Evolutionary conservation across 2,113 vertebrate species (phyloP).

Genomic region (Dipodomys ordii): DNA sequence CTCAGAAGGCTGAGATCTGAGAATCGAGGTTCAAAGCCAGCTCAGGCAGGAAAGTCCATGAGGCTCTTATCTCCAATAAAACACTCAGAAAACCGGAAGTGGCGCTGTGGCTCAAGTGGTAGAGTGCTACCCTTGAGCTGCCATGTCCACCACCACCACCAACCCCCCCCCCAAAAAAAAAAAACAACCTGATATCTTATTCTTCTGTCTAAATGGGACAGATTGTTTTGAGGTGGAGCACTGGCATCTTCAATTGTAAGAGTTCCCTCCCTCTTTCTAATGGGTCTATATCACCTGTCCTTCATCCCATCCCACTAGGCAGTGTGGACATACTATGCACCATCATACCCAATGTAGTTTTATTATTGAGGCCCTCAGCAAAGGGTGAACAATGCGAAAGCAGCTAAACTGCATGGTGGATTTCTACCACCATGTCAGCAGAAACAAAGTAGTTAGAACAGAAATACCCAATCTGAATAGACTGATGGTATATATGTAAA

Average conservation of each 20-base stretch:
- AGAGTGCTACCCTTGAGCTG: too few relatives aligned
- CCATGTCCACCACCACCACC: too few relatives aligned
- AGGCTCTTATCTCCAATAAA: too few relatives aligned
- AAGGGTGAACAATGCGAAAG: background rate
- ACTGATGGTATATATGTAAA: background rate
- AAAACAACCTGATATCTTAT: fast-evolving
- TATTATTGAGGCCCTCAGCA: background rate
- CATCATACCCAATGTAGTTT: background rate
- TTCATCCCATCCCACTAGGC: background rate
- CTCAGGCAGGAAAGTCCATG: too few relatives aligned
- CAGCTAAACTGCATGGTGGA: background rate
- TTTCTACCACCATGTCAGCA: background rate
- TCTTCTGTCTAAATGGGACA: background rate
- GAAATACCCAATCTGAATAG: background rate
- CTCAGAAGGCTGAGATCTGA: too few relatives aligned
- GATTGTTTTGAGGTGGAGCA: background rate
- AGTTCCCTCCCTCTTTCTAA: too few relatives aligned
- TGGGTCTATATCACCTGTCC: background rate
- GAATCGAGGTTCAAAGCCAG: too few relatives aligned
- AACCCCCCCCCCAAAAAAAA: too few relatives aligned
- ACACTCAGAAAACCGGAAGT: too few relatives aligned
- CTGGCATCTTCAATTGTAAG: background rate
- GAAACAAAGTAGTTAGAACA: background rate
- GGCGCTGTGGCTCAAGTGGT: too few relatives aligned
- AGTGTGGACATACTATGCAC: background rate